A percentile compares a stretch with the other conserved stretches of the same genome.
phyloP scores from a whole-genome alignment of 2,888 invertebrate genomes.

The Pristionchus exspectatus region DNA sequence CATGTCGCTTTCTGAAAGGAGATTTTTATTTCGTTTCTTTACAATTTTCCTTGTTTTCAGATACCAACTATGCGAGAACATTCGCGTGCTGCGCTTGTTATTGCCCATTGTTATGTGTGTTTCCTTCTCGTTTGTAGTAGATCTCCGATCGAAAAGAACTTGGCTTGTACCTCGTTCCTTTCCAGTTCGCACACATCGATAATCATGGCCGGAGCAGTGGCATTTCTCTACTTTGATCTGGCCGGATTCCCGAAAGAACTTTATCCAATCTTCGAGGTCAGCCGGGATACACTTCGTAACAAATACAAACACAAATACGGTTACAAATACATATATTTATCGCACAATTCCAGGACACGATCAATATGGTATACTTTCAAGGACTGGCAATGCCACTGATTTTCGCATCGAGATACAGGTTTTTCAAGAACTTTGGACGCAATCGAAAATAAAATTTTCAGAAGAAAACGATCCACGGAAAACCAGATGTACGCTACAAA shows the following conservation, averaged over 20 bases:
- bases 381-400: background rate
- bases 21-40: background rate
- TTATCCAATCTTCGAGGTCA: no score
- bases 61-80: background rate
- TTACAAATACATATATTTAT: background rate
- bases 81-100: background rate
- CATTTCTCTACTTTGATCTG: no score
- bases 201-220: no score
- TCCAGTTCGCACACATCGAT: no score
- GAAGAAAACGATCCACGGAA: background rate
- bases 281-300: background rate
- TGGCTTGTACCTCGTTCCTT: no score
- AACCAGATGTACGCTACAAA: background rate
- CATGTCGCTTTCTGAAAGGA: background rate
- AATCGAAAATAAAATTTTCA: background rate
- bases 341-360: background rate
- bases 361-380: background rate
- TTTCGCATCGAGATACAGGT: background rate
- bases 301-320: background rate
- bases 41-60: background rate
- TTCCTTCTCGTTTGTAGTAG: background rate
- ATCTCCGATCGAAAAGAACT: no score
- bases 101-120: background rate
- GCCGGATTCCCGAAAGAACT: no score
- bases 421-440: background rate